phyloP scores from a whole-genome alignment of 1,140 invertebrate genomes.

The fruit fly (Drosophila melanogaster) region Release_6_plus_ISO1_MT NC_004354.4:19460001-19460500 shows the following conservation, averaged over 20 bases:
- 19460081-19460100: too few species aligned
- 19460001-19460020: too few species aligned
- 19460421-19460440: conserved; percentile 62
- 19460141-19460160: too few species aligned
- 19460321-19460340: not conserved
- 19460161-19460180: too few species aligned
- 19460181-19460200: too few species aligned
- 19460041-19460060: too few species aligned
- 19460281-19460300: not conserved
- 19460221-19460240: not conserved
- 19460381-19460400: conserved; percentile 44
- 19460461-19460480: conserved; percentile 72
- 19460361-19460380: conserved; percentile 6
- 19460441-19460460: conserved; percentile 49
- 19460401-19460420: conserved; percentile 79
- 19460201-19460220: too few species aligned
- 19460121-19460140: too few species aligned
- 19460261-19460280: not conserved
- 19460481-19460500: conserved; percentile 69
- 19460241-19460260: conserved; percentile 1
- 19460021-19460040: not conserved
- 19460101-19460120: too few species aligned
- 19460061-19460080: too few species aligned
- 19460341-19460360: conserved; percentile 3
- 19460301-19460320: not conserved